Percentiles rank a stretch among this genome's conserved stretches.
These are phyloP conservation scores for Acanthosepion lycidas DNA, from an alignment of 2,888 invertebrate species.

Conservation along the genomic window DNA sequence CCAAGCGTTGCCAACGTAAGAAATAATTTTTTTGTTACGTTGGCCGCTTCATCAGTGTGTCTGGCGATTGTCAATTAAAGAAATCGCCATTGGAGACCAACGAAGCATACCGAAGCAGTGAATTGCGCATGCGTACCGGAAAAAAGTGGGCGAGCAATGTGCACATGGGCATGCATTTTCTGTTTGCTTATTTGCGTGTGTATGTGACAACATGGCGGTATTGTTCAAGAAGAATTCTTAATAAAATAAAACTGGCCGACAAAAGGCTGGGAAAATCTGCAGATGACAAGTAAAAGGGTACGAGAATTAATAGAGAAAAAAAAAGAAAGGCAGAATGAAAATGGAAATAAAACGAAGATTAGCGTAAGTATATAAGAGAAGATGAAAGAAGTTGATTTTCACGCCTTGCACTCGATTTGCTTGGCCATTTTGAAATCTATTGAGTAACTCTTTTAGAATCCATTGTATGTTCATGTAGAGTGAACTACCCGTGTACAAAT, in stretches of 20 bases:
- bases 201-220: constrained; percentile 11
- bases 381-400: background rate
- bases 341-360: background rate
- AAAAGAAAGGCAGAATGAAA: background rate
- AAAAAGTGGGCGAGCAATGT: background rate
- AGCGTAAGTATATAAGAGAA: background rate
- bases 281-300: background rate
- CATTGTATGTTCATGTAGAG: background rate
- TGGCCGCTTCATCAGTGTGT: background rate
- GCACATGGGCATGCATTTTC: background rate
- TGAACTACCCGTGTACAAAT: background rate
- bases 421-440: background rate
- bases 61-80: constrained; percentile 11
- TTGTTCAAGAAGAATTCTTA: background rate
- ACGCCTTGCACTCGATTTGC: background rate
- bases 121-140: background rate
- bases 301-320: background rate
- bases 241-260: background rate
- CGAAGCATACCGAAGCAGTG: background rate
- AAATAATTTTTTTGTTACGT: background rate
- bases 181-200: background rate
- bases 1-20: background rate
- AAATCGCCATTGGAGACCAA: background rate
- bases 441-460: background rate
- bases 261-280: background rate